Evolutionary conservation across 2,888 invertebrate genomes (phyloP), one percentile per base, ranked within the genome.

Genomic region (Eupsilia transversa): DNA sequence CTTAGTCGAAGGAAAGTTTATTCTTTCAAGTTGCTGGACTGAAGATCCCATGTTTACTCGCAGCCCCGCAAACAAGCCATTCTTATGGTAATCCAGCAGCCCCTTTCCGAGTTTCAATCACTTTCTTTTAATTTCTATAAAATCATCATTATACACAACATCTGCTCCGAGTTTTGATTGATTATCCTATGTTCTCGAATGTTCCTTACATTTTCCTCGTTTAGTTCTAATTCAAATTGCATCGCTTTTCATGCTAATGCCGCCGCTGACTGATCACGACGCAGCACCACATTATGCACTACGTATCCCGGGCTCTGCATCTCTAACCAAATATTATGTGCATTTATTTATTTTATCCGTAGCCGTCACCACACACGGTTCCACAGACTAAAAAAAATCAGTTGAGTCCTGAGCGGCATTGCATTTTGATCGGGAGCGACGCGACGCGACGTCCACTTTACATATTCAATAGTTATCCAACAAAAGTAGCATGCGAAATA

Each of bases 301-400:
- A 86, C 85, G 88, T 89, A 90, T 90, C 85, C 87, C 86, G 86
- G 78, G 79, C 85, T 86, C 87, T 89, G 93, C 92, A 93, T 94
- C 92, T 89, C 92, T 92, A 93, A 94, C 92, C 94, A 94, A 95
- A 95, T 94, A 92, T 93, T 94, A 95, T 95, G 95, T 95, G 93
- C 95, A 96, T 96, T 93, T 93, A 94, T 95, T 95, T 94, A 92
- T 92, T 92, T 92, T 90, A 91, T 89, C 90, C 89, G 83, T 83
- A 86, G 81, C 88, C 86, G 89, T 89, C 90, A 82, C 89, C 88
- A 86, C 84, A 87, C 86, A 87, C 84, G 90, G 88, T 88, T 41
- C 87, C 87, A 87, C 87, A 84, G 83, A 84, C 87, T 89, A 81
- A 87, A 89, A 89, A 88, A 87, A 88, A 86, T 90, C 88, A 79